A percentile compares a stretch with the other conserved stretches of the same genome.
Evolutionary conservation across 2,888 invertebrate genomes (phyloP).

Genomic region (Tolmerus cingulatus): DNA sequence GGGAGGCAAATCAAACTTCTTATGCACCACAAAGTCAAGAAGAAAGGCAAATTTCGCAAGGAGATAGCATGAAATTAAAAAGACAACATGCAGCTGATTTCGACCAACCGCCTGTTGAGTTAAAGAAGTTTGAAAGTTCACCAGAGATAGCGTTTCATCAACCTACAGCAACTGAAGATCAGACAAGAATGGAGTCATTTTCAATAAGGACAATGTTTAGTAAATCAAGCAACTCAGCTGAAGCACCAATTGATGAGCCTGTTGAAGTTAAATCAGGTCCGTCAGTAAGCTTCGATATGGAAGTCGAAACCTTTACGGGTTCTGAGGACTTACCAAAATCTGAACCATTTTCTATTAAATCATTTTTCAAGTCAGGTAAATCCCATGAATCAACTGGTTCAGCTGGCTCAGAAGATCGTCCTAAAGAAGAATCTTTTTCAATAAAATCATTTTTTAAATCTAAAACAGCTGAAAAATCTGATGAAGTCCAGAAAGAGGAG

Average conservation of each 20-base stretch:
- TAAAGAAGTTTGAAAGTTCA: background rate
- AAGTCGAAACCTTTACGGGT: background rate
- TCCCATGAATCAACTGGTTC: background rate
- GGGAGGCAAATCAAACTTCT: background rate
- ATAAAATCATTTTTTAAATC: conserved; percentile 11
- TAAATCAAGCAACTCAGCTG: background rate
- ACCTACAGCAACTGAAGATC: background rate
- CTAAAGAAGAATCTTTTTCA: conserved; percentile 21
- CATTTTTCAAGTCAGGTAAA: background rate
- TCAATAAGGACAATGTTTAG: background rate
- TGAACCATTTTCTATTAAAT: conserved; percentile 5
- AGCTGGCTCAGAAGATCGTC: background rate
- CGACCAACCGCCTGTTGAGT: background rate
- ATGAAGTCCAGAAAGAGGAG: background rate
- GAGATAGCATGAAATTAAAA: background rate
- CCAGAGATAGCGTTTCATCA: background rate
- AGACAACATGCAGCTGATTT: conserved; percentile 26
- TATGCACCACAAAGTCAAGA: background rate
- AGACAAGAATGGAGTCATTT: background rate
- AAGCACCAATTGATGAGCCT: background rate
- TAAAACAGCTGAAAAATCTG: background rate
- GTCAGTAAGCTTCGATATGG: background rate
- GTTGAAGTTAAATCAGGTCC: background rate
- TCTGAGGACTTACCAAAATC: background rate
- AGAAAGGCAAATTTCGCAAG: background rate